These are phyloP conservation scores for Oopsacas minuta DNA, from an alignment of 37 sponge, comb jelly and placozoan genomes.

Conservation along the genomic window DNA sequence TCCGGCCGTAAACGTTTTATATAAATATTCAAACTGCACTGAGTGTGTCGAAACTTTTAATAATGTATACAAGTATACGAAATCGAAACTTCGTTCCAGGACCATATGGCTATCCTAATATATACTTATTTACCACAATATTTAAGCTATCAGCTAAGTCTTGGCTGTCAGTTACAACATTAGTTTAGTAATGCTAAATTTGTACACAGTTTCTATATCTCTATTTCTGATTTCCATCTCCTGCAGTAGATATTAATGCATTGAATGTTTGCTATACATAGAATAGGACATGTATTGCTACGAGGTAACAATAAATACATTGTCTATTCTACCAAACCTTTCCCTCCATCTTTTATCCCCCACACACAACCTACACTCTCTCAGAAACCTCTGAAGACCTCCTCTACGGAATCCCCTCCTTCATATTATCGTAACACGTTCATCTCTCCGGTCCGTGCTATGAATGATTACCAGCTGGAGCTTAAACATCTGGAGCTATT, in stretches of 20 bases:
- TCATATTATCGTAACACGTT: slow-evolving; percentile 36
- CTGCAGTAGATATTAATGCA: background rate
- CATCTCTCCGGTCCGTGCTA: slow-evolving; percentile 48
- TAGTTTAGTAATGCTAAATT: no score
- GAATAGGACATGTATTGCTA: background rate
- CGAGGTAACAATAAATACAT: background rate
- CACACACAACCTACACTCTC: background rate
- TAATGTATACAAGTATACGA: no score
- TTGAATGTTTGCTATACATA: background rate
- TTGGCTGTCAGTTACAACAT: no score
- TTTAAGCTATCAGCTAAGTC: no score
- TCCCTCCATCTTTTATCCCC: background rate
- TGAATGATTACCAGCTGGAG: slow-evolving; percentile 62
- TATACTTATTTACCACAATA: no score
- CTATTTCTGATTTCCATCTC: no score
- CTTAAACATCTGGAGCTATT: slow-evolving; percentile 59
- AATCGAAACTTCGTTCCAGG: no score
- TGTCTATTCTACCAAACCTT: background rate
- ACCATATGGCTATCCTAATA: no score
- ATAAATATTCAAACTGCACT: no score
- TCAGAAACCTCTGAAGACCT: background rate
- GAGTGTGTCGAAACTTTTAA: no score
- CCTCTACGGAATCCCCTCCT: background rate
- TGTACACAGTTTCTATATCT: no score
- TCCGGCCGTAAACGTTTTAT: no score